Conservation (phyloP, 2,888 invertebrate genomes). For the Lepas anatifera region DNA sequence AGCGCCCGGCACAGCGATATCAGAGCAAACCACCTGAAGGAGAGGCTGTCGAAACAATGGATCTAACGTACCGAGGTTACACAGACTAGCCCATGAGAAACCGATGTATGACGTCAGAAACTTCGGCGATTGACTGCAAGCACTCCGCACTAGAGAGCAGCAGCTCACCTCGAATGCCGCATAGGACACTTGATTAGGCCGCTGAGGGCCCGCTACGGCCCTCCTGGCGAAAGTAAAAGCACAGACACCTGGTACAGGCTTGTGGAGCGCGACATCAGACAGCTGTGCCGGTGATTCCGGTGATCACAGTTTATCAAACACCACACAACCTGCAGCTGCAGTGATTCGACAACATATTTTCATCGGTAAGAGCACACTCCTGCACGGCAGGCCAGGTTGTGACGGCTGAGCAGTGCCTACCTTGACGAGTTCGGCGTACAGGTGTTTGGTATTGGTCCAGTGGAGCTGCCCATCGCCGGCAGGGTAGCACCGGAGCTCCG, state of each 20-base stretch:
- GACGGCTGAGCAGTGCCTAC: background rate
- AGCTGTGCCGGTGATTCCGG: background rate
- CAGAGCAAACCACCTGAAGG: background rate
- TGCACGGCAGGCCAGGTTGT: too few species aligned
- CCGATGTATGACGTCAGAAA: too few species aligned
- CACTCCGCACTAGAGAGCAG: too few species aligned
- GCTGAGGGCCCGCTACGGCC: too few species aligned
- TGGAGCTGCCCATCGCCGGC: conserved; percentile 16
- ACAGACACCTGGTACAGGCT: too few species aligned
- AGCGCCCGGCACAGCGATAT: background rate
- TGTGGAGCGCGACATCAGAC: background rate
- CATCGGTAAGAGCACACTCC: background rate
- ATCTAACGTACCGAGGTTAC: background rate
- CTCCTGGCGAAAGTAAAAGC: too few species aligned
- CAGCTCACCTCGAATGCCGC: too few species aligned
- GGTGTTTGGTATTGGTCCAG: background rate
- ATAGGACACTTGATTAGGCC: too few species aligned
- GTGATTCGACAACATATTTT: background rate
- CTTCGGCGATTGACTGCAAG: too few species aligned
- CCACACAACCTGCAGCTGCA: background rate
- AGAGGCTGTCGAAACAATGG: background rate
- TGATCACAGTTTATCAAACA: background rate
- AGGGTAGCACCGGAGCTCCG: conserved; percentile 47
- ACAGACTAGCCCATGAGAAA: background rate
- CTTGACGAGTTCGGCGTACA: conserved; percentile 5